Evolutionary conservation across 1,140 invertebrate species (phyloP), one percentile per base, ranked within the genome.

Genomic region (Homalodisca vitripennis): DNA sequence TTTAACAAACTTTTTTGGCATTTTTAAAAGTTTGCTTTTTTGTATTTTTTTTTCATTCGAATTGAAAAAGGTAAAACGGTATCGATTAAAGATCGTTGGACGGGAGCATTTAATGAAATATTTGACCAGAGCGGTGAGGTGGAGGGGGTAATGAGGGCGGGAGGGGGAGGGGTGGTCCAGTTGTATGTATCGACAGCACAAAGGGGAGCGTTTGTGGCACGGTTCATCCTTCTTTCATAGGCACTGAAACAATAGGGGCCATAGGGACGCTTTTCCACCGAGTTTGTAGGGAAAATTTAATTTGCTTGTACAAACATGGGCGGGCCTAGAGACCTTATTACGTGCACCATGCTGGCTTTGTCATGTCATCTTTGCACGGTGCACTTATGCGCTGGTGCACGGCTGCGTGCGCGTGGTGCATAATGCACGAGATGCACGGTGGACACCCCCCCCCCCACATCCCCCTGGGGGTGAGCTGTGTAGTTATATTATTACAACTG

Each of bases 281-380:
- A 26, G 55, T 30, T 60, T 26, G 55, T 29, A 26, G 55, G 27
- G 55, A 60, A 60, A 60, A 60, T 60, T 60, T 60, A 60, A 60
- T 60, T 60, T 60, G 55, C 24, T 60, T 60, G 55, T 60, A 60
- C 55, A 60, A 60, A 60, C 55, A 60, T 60, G 22, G 55, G 2
- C 24, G 55, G 55, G 55, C 27, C 55, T 60, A 60, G 55, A 26
- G 55, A 60, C 55, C 27, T 60, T 22, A 27, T 30, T 60, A 27
- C 27, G 48, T 3, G 48, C n/a, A n/a, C n/a, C n/a, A n/a, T n/a
- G 3, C 48, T 51, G 3, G 48, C 48, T 51, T 51, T 51, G 48
- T 51, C 48, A 51, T 51, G 48, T 51, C 48, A 51, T 51, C 48
- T 51, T 51, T 51, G 3, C 6, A 20, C 48, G 48, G 48, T 51